Base-by-base conservation (phyloP, 2,113 vertebrate genomes). In the Pungitius pungitius region DNA sequence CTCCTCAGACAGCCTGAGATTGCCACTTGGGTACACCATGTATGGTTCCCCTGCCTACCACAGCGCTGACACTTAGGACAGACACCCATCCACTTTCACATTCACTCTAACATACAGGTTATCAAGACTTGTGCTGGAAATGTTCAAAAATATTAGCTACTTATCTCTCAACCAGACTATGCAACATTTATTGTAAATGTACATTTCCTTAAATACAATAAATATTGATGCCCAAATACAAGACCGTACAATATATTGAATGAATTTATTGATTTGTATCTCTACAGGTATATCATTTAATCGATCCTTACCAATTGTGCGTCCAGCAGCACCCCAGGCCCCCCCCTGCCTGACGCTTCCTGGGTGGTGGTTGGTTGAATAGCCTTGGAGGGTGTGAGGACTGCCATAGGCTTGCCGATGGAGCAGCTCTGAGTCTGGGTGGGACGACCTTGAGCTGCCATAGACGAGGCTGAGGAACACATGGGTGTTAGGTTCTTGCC, bases 341-440 rank as follows among this genome's bases (percentile, higher is more conserved):
- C 90, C 90, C 0, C 87, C 83, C 77, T 86, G 89, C 79, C 90
- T 87, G 79, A 79, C 94, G 92, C 94, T 93, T 90, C 94, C 94
- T 10, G 96, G 94, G 86, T 97, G 96, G 89, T 96, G 96, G 93
- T 96, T 96, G 91, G 95, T 94, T 86, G 95, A 94, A 92, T 96
- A 97, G 85, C 95, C 95, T 91, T 96, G 95, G 72, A 97, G 92
- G 70, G 96, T 95, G 87, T 96, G 95, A 67, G 96, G 93, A 73
- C 94, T 91, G 56, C 90, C 95, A 42, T 95, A 97, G 47, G 95
- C 92, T 88, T 96, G 96, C 52, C 94, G 93, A 84, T 96, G 95
- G 86, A 96, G 94, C 78, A 97, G 94, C 90, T 97, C 95, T 45
- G 95, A 94, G 80, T 97, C 96, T 30, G 95, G 93, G 85, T 97